Evolutionary conservation across 2,888 invertebrate species (phyloP), one percentile per base, ranked within the genome.

Genomic region (Agriopis marginaria): DNA sequence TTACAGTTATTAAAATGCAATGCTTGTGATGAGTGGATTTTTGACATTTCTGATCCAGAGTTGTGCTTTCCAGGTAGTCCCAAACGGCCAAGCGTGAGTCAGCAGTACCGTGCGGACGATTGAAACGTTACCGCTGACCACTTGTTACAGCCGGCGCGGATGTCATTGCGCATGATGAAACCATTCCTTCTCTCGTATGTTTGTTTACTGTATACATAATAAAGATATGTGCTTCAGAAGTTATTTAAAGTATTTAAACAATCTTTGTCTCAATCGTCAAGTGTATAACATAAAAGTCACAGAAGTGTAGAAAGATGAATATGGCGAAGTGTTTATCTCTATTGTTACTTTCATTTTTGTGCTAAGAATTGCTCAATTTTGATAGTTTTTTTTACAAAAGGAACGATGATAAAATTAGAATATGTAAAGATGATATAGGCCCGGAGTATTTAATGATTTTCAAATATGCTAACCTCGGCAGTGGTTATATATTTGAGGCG

Each of bases 121-220:
- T 82, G 86, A 84, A 80, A 82, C 66, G 80, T 85, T 81, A 81
- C 82, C 76, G 79, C 82, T 79, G 61, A 78, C 82, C 79, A 81
- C 80, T 84, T 82, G 82, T 78, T 77, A 77, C 72, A 67, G 72
- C 74, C 71, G 32, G 60, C 68, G 63, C 55, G 66, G 64, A 66
- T 68, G 70, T 65, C 70, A 70, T 71, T 67, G 70, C 73, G 60
- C 63, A 68, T 67, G 64, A 74, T 65, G 69, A 56, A 72, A 71
- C 69, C 68, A 63, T 70, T 68, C 55, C 5, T 23, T 61, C 44
- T 32, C 44, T 8, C 32, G 5, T 5, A 3, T 32, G 32, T 32
- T 32, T 42, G 42, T 44, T 44, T 40, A 56, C 44, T 44, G 11
- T 17, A 44, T 44, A 3, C 9, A 17, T 12, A 44, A 7, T 17